These are phyloP conservation scores for Trichacis sp. DNA, from an alignment of 2,888 invertebrate species.

Conservation along the genomic window DNA sequence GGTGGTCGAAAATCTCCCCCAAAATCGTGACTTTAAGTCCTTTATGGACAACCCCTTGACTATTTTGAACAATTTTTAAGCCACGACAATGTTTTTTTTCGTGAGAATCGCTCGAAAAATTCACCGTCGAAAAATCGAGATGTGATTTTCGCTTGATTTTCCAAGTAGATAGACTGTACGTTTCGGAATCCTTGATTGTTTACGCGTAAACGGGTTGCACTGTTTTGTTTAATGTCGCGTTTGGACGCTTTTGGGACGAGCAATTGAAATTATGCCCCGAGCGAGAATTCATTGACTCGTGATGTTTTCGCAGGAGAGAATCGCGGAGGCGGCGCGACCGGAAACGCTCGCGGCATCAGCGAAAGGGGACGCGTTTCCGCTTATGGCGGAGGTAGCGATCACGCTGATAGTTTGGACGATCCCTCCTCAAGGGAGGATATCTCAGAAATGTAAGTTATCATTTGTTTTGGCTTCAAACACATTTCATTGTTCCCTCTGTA, in stretches of 20 bases:
- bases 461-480: no score
- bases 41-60: no score
- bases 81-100: no score
- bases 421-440: constrained; percentile 66
- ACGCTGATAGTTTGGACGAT: constrained; percentile 64
- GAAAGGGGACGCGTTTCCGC: constrained; percentile 64
- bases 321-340: constrained; percentile 63
- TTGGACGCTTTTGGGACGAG: constrained; percentile 3
- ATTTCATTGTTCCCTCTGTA: no score
- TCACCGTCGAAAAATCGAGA: no score
- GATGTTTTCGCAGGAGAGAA: constrained; percentile 36
- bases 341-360: constrained; percentile 60
- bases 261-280: not conserved
- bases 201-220: no score
- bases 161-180: not conserved
- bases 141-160: no score
- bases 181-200: not conserved
- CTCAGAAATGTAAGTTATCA: constrained; percentile 66
- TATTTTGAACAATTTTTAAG: no score
- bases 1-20: no score
- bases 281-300: not conserved
- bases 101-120: no score
- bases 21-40: no score
- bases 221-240: no score
- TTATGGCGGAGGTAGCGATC: constrained; percentile 58